Evolutionary conservation across 2,797 vertebrate species (phyloP), one percentile per base, ranked within the genome.

Genomic region (Threskiornis aethiopicus): DNA sequence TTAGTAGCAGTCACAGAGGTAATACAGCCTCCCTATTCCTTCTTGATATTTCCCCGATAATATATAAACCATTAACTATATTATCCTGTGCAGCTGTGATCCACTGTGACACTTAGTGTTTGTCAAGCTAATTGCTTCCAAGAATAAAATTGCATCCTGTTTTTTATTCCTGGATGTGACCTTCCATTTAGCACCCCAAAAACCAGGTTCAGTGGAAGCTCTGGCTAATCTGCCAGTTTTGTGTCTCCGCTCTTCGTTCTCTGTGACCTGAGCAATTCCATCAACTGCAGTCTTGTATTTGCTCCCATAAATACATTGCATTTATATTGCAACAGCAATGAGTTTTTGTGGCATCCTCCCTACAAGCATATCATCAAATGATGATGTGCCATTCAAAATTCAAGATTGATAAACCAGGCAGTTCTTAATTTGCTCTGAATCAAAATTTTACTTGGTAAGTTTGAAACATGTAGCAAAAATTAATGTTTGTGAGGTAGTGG

Each of bases 1-100:
- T 91, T 95, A 96, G 69, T 78, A 71, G 76, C 76, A 90, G 84
- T 55, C 81, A 87, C 71, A 71, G 67, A 79, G 75, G 89, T 79
- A 91, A 33, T 66, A 24, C 49, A 89, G 21, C 26, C 49, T 93
- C 39, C 35, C 65, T 84, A 7, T 72, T 95, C 52, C 51, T 87
- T 70, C 47, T 65, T 11, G 19, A 1, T 89, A 57, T 94, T 91
- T 93, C 69, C 65, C 46, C 85, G 72, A 42, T 91, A 81, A 69
- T 77, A n/a, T 80, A 11, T 67, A 87, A 84, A 6, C 71, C 49
- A 83, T 90, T 95, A 92, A 46, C 21, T 71, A 5, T 81, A 81
- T 86, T 91, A 76, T 54, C 61, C 62, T 29, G 10, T 90, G 85
- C 91, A 93, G 91, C 93, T 94, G 72, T 49, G 89, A 71, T 87